Conservation (phyloP, 2,888 invertebrate species). For the Temnothorax ravouxi region DNA sequence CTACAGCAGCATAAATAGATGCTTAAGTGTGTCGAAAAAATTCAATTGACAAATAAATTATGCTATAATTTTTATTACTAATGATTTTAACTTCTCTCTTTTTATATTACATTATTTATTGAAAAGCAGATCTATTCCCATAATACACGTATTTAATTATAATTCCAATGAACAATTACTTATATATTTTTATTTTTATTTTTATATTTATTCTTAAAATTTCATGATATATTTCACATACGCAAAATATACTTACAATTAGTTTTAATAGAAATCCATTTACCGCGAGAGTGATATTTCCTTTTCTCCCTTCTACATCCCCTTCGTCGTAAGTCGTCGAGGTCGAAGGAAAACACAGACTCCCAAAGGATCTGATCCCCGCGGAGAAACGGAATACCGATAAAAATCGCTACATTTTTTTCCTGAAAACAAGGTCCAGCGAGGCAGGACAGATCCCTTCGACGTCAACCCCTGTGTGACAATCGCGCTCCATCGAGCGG, state of each 20-base stretch:
- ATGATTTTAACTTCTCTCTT: not conserved
- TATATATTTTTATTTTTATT: not conserved
- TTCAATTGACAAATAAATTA: conserved; percentile 2
- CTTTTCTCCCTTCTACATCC: conserved; percentile 8
- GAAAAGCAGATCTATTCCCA: not conserved
- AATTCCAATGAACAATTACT: not conserved
- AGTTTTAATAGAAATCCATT: conserved; percentile 35
- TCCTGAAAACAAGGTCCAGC: conserved; percentile 52
- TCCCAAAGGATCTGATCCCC: conserved; percentile 46
- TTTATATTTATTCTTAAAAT: conserved; percentile 14
- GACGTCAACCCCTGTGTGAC: conserved; percentile 45
- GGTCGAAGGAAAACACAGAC: conserved; percentile 44
- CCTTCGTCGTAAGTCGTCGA: conserved; percentile 28
- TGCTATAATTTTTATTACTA: conserved; percentile 3
- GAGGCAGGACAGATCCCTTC: conserved; percentile 25
- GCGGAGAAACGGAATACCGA: conserved; percentile 37
- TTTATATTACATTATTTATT: not conserved
- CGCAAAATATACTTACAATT: conserved; percentile 2
- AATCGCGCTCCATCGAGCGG: conserved; percentile 33
- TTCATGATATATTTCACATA: not conserved
- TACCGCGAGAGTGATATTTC: not conserved
- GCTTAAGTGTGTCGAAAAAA: not conserved
- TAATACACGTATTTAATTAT: not conserved
- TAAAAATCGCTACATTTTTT: conserved; percentile 65
- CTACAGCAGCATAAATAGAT: not conserved